Evolutionary conservation across 2,113 vertebrate genomes (phyloP).

Genomic region (Ceratotherium simum): DNA sequence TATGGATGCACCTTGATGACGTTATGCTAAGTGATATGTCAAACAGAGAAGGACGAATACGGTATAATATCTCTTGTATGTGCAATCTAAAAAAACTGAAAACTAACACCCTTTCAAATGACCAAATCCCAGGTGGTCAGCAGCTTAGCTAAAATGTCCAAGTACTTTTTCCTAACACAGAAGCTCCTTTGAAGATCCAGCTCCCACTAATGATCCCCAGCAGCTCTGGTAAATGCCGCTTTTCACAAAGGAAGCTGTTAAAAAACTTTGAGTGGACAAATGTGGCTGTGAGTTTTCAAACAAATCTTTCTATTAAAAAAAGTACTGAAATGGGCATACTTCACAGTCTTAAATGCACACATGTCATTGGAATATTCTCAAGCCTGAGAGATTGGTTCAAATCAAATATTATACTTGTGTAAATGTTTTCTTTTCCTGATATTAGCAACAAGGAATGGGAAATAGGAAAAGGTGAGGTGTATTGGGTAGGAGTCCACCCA

Average conservation of each 20-base stretch:
- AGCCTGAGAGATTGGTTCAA: not conserved
- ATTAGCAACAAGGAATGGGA: not conserved
- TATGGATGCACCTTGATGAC: not conserved
- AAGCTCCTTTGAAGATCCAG: slow-evolving; percentile 16
- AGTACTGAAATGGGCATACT: not conserved
- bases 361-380: not conserved
- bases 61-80: not conserved
- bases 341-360: not conserved
- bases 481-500: not conserved
- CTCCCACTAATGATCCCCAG: not conserved
- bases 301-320: not conserved
- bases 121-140: slow-evolving; percentile 48
- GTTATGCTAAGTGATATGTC: not conserved
- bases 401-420: not conserved
- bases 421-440: slow-evolving; percentile 1
- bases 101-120: slow-evolving; percentile 20
- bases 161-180: not conserved
- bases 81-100: not conserved
- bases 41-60: not conserved
- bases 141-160: slow-evolving; percentile 17
- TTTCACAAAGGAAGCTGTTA: slow-evolving; percentile 61
- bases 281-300: slow-evolving; percentile 42
- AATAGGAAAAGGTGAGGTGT: not conserved
- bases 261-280: slow-evolving; percentile 36
- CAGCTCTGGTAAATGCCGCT: not conserved